Base-by-base conservation (phyloP, 2,888 invertebrate genomes). In the Pinctada fucata region DNA sequence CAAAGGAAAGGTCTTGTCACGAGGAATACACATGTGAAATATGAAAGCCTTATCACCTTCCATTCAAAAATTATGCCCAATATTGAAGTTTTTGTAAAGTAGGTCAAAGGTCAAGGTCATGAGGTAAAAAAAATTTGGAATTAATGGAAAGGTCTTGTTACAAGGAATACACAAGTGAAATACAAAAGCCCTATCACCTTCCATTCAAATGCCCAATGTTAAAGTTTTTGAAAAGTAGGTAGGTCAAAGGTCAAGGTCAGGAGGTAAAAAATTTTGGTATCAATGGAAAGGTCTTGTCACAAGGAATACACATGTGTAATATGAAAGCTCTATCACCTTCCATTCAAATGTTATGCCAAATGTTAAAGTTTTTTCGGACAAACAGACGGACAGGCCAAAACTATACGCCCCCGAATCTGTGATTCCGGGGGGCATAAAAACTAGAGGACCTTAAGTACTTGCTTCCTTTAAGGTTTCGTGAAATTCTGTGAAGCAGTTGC, bases 251-350 rank as follows among this genome's bases (percentile, higher is more conserved):
- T 58, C 58, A 58, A 58, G 58, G 58, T 13, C 58, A 58, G 8
- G 13, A 10, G 58, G 13, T 58, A 58, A 58, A 58, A 58, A 58
- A 58, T 58, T 58, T 58, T 58, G 58, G 58, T 58, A 58, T 13
- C 13, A 58, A 58, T 10, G 8, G 13, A 58, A 58, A 58, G 58
- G 58, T 58, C 13, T 58, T 58, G 58, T 58, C 58, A 58, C 13
- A 58, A 58, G 58, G 58, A 58, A 58, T 58, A 58, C 58, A 58
- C 58, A 58, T 58, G 58, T 58, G 13, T 31, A 58, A 58, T 58
- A 58, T 58, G 58, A 58, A 58, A 58, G 58, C 58, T 58, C 58
- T 58, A 58, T 10, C 58, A 10, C 8, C 13, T 6, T 10, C 13
- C 6, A 13, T 58, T 6, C 13, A 58, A 10, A 10, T 10, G 58